Conservation (phyloP, 2,113 vertebrate genomes). For the Aegithalos caudatus region DNA sequence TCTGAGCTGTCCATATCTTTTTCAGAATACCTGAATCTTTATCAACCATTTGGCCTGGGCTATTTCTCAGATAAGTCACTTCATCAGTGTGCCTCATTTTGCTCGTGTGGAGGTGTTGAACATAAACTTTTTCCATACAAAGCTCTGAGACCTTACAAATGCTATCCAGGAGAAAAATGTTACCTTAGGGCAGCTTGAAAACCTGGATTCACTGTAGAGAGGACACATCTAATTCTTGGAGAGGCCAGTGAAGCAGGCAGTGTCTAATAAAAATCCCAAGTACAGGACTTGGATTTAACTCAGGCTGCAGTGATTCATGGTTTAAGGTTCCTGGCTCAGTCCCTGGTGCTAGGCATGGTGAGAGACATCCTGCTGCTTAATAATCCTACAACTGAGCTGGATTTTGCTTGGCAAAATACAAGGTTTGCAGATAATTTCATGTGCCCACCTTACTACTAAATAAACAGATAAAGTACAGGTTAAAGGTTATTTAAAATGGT, state of each 20-base stretch:
- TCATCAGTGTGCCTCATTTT: not conserved
- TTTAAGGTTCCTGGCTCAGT: constrained; percentile 34
- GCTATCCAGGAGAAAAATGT: not conserved
- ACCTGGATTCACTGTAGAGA: not conserved
- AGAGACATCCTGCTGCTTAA: constrained; percentile 31
- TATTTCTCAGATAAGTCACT: not conserved
- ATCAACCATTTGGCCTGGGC: not conserved
- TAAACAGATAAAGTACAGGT: not conserved
- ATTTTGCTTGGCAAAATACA: not conserved
- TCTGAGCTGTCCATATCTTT: not conserved
- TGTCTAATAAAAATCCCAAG: not conserved
- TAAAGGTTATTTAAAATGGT: not conserved
- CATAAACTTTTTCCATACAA: not conserved
- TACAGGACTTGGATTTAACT: constrained; percentile 1
- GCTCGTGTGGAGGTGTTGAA: not conserved
- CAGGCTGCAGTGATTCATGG: constrained; percentile 40
- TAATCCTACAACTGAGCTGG: not conserved
- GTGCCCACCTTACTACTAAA: not conserved
- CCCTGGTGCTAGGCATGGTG: not conserved
- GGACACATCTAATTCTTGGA: not conserved
- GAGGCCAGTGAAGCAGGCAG: not conserved
- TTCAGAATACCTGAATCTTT: not conserved
- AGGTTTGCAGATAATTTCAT: not conserved
- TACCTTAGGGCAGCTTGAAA: not conserved
- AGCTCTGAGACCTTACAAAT: not conserved